phyloP scores from a whole-genome alignment of 2,113 vertebrate genomes.

The Oreochromis spilurus region DNA sequence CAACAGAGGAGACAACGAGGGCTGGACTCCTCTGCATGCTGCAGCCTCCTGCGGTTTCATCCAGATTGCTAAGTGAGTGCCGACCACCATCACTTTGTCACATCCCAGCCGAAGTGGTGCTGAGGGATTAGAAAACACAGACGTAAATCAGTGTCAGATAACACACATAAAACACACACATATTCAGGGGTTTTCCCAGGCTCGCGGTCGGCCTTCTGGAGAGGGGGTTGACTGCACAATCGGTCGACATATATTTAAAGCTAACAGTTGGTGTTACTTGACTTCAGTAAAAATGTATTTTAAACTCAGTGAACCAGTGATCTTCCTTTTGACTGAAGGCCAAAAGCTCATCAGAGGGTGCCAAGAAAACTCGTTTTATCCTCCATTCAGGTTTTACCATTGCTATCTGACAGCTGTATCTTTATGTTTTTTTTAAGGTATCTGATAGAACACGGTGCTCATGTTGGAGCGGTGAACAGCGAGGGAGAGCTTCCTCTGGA shows the following conservation, averaged over 20 bases:
- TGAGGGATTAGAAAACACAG: not conserved
- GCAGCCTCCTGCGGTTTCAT: constrained; percentile 80
- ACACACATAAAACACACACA: not conserved
- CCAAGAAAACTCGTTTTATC: not conserved
- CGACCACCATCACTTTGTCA: not conserved
- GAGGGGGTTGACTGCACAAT: not conserved
- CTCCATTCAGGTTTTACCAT: not conserved
- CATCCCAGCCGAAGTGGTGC: not conserved
- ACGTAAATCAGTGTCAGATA: not conserved
- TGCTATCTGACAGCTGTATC: not conserved
- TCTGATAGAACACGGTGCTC: constrained; percentile 75
- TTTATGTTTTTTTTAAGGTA: constrained; percentile 55
- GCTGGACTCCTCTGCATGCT: constrained; percentile 81
- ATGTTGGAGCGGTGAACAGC: constrained; percentile 77
- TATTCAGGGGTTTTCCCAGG: not conserved
- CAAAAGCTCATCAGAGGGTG: not conserved
- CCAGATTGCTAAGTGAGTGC: constrained; percentile 76
- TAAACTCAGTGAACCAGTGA: not conserved
- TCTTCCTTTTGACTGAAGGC: not conserved
- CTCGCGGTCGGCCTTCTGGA: not conserved
- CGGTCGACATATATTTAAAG: not conserved
- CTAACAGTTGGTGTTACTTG: not conserved
- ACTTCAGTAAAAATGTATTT: not conserved
- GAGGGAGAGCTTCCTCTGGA: constrained; percentile 81
- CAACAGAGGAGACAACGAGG: constrained; percentile 80